These are phyloP conservation scores for Cremastinae sp. DNA, from an alignment of 2,888 invertebrate genomes.

Conservation along the genomic window DNA sequence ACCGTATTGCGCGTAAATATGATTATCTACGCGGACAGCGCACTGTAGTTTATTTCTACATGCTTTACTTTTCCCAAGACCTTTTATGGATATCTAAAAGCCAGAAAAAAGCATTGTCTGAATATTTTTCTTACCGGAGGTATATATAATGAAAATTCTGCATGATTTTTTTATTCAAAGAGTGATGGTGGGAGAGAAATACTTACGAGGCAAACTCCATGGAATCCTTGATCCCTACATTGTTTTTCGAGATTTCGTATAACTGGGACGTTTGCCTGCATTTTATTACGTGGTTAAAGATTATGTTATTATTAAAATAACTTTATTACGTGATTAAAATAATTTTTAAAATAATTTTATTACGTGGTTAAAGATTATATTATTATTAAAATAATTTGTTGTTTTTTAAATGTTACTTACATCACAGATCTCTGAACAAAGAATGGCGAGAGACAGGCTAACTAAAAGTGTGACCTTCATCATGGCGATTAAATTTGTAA, in stretches of 20 bases:
- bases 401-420: background rate
- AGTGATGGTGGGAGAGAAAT: too few relatives aligned
- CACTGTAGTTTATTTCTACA: constrained; percentile 7
- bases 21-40: background rate
- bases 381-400: background rate
- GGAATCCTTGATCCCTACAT: constrained; percentile 17
- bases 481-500: too few relatives aligned
- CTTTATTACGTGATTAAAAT: too few relatives aligned
- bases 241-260: background rate
- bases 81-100: background rate
- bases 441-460: background rate
- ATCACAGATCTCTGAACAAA: background rate
- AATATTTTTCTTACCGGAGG: too few relatives aligned
- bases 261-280: too few relatives aligned
- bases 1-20: background rate
- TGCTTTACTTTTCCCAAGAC: background rate
- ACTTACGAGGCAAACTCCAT: constrained; percentile 13
- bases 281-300: background rate
- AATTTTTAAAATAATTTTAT: too few relatives aligned
- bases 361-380: too few relatives aligned
- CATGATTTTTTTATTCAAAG: too few relatives aligned
- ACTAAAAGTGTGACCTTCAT: background rate
- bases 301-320: too few relatives aligned
- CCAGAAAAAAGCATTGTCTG: too few relatives aligned
- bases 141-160: too few relatives aligned